Percentiles rank a stretch among this genome's conserved stretches.
These are phyloP conservation scores for Homarus gammarus DNA, from an alignment of 2,888 invertebrate genomes.

Conservation along the genomic window DNA sequence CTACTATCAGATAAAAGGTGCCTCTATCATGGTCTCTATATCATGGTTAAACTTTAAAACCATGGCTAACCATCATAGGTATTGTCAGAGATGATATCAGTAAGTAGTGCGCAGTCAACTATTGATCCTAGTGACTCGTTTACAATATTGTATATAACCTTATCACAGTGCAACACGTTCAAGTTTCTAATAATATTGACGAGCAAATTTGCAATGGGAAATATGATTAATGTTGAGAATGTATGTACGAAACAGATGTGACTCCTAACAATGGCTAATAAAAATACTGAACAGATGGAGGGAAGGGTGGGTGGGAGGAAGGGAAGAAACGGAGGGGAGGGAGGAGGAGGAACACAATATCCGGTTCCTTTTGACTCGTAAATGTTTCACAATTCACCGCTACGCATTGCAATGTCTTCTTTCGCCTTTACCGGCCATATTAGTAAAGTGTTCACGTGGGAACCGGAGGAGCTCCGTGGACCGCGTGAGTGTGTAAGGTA, in stretches of 20 bases:
- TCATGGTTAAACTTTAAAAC: too few relatives aligned
- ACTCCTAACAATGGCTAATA: conserved; percentile 18
- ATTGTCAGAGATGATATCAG: too few relatives aligned
- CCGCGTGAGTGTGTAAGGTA: neutral
- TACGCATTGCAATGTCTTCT: neutral
- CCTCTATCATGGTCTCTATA: too few relatives aligned
- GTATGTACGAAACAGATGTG: conserved; percentile 30
- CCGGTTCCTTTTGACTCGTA: conserved; percentile 15
- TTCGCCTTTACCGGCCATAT: neutral
- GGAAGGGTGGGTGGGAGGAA: neutral
- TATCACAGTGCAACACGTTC: too few relatives aligned
- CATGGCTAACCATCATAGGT: too few relatives aligned
- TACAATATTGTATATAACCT: too few relatives aligned
- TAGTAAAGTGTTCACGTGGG: too few relatives aligned
- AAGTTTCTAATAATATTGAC: too few relatives aligned
- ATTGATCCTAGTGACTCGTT: too few relatives aligned
- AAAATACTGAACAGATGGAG: conserved; percentile 47
- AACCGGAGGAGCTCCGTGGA: neutral
- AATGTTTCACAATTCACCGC: conserved; percentile 8
- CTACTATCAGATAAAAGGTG: too few relatives aligned
- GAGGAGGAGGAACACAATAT: neutral
- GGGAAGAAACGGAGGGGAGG: conserved; percentile 5
- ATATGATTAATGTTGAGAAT: neutral
- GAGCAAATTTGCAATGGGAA: neutral
- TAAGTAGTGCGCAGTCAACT: too few relatives aligned